Conservation (phyloP, 2,888 invertebrate genomes). For the Microdon myrmicae region DNA sequence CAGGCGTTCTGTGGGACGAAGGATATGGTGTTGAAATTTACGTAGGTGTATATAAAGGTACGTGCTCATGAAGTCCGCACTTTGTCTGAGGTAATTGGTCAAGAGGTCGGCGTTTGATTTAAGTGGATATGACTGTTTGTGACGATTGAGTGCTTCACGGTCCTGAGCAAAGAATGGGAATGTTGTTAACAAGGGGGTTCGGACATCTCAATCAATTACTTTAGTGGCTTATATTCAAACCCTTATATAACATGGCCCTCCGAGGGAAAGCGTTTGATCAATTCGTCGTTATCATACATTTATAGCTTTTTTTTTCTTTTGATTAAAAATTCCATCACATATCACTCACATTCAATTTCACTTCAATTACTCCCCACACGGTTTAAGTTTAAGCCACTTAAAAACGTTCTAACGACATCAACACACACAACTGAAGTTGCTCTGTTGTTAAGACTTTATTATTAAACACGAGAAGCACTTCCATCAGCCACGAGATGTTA, state of each 20-base stretch:
- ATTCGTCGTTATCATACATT: constrained; percentile 1
- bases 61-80: constrained; percentile 22
- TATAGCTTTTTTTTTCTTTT: background rate
- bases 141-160: constrained; percentile 28
- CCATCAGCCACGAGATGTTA: constrained; percentile 68
- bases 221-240: constrained; percentile 17
- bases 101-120: constrained; percentile 33
- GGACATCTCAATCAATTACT: constrained; percentile 9
- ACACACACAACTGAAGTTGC: constrained; percentile 5
- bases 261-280: constrained; percentile 23
- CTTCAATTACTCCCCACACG: constrained; percentile 7
- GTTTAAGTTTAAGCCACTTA: too few relatives aligned
- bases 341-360: constrained; percentile 35
- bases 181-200: background rate
- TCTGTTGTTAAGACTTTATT: background rate
- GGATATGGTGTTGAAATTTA: too few relatives aligned
- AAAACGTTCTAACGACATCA: constrained; percentile 3
- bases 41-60: constrained; percentile 15
- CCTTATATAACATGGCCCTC: background rate
- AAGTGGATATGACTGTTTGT: constrained; percentile 47
- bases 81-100: constrained; percentile 31
- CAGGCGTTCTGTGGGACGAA: too few relatives aligned
- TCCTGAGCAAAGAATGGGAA: constrained; percentile 10
- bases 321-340: background rate
- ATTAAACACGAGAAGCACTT: constrained; percentile 60